Evolutionary conservation across 1,140 invertebrate species (phyloP).

Genomic region (Cataglyphis hispanica): DNA sequence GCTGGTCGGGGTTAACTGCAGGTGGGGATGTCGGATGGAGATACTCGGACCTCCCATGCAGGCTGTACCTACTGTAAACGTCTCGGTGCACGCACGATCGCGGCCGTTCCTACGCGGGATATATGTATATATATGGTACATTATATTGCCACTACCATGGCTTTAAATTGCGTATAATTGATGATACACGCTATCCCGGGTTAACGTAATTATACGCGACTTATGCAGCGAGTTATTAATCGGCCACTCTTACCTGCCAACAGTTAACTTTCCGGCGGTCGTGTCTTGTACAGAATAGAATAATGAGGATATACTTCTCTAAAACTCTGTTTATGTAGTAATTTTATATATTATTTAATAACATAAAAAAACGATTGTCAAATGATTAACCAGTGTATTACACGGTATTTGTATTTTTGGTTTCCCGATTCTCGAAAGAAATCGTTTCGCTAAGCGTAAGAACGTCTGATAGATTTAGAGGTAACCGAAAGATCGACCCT

Average conservation of each 20-base stretch:
- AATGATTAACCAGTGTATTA: conserved; percentile 23
- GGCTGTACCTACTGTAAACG: conserved; percentile 69
- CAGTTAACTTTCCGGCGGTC: conserved; percentile 36
- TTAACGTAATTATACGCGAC: conserved; percentile 62
- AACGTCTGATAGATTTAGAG: conserved; percentile 54
- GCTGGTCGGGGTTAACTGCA: conserved; percentile 74
- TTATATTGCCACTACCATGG: background rate
- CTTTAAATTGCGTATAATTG: conserved; percentile 70
- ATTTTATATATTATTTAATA: conserved; percentile 21
- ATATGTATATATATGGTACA: background rate
- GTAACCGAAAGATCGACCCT: conserved; percentile 50
- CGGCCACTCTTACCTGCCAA: conserved; percentile 30
- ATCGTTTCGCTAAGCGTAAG: conserved; percentile 31
- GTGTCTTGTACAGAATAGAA: background rate
- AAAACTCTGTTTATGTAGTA: background rate
- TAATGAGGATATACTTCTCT: conserved; percentile 26
- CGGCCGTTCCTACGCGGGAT: conserved; percentile 51
- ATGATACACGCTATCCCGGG: conserved; percentile 60
- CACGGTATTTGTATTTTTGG: background rate
- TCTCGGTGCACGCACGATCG: conserved; percentile 29
- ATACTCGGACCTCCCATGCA: conserved; percentile 74
- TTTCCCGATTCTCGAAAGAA: conserved; percentile 30
- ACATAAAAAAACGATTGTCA: background rate
- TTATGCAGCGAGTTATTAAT: conserved; percentile 67
- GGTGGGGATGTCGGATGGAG: conserved; percentile 72